phyloP scores from a whole-genome alignment of 2,797 vertebrate species.

The Notoglanidium macrostoma region DNA sequence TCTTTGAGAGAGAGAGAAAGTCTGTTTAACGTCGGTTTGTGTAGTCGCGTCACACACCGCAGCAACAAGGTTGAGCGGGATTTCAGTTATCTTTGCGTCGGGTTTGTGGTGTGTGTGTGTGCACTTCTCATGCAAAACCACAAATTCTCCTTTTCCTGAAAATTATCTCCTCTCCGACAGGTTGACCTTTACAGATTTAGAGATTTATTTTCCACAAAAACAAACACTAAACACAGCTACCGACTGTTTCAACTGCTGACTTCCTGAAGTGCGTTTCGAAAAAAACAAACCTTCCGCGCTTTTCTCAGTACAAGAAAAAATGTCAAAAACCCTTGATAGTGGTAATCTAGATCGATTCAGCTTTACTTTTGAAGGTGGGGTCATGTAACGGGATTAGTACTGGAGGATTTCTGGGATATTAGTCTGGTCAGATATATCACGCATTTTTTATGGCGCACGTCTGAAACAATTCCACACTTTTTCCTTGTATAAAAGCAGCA shows the following conservation, averaged over 20 bases:
- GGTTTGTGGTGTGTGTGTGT: not conserved
- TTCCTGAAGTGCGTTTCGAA: not conserved
- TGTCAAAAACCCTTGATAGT: too few species aligned
- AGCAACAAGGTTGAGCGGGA: not conserved
- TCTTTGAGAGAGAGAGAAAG: not conserved
- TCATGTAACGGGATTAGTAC: not conserved
- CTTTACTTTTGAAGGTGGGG: not conserved
- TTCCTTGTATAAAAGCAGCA: not conserved
- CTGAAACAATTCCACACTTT: not conserved
- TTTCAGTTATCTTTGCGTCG: too few species aligned
- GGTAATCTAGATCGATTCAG: not conserved
- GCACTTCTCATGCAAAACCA: not conserved
- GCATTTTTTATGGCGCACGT: not conserved
- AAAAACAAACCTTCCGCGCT: not conserved
- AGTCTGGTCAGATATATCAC: not conserved
- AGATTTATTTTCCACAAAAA: not conserved
- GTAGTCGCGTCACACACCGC: not conserved
- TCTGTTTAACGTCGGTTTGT: not conserved
- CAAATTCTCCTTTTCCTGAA: not conserved
- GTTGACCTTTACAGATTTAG: not conserved
- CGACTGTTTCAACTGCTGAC: not conserved
- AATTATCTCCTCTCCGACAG: not conserved
- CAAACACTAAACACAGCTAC: not conserved
- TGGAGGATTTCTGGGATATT: not conserved
- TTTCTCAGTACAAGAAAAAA: not conserved